Conservation (phyloP, 2,888 invertebrate genomes). For the Elaeidobius kamerunicus region DNA sequence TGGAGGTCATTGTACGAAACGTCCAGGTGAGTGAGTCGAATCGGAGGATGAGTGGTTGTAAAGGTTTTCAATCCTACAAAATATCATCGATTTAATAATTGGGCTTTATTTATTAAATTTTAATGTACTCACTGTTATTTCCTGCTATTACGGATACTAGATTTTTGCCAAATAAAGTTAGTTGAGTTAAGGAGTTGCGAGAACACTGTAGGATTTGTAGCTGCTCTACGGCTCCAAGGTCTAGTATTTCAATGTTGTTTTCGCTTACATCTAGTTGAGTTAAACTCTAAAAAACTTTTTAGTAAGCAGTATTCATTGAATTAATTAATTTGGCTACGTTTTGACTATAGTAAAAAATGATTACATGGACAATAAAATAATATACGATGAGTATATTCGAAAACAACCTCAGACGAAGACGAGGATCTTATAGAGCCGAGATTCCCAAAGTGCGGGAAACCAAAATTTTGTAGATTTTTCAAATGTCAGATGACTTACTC, state of each 20-base stretch:
- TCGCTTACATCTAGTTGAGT: conserved; percentile 81
- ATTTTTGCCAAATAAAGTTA: conserved; percentile 75
- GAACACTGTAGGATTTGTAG: conserved; percentile 73
- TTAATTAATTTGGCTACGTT: too few species aligned
- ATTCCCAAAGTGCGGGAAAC: too few species aligned
- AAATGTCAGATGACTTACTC: too few species aligned
- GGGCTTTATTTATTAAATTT: background rate
- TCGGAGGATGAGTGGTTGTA: conserved; percentile 66
- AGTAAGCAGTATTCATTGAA: too few species aligned
- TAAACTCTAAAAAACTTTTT: conserved; percentile 74
- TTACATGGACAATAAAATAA: too few species aligned
- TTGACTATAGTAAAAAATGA: too few species aligned
- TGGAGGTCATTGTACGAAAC: conserved; percentile 75
- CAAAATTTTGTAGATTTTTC: too few species aligned
- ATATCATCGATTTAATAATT: background rate
- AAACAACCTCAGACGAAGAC: too few species aligned
- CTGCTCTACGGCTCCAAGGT: conserved; percentile 74
- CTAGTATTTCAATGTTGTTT: conserved; percentile 78
- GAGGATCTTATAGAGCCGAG: too few species aligned
- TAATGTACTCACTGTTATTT: conserved; percentile 66
- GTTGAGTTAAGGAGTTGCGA: conserved; percentile 70
- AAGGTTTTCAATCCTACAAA: conserved; percentile 70
- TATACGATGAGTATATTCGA: too few species aligned
- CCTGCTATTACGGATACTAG: conserved; percentile 75
- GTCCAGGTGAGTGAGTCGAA: conserved; percentile 71